Base-by-base conservation (phyloP, 2,888 invertebrate species). In the Achlya flavicornis region DNA sequence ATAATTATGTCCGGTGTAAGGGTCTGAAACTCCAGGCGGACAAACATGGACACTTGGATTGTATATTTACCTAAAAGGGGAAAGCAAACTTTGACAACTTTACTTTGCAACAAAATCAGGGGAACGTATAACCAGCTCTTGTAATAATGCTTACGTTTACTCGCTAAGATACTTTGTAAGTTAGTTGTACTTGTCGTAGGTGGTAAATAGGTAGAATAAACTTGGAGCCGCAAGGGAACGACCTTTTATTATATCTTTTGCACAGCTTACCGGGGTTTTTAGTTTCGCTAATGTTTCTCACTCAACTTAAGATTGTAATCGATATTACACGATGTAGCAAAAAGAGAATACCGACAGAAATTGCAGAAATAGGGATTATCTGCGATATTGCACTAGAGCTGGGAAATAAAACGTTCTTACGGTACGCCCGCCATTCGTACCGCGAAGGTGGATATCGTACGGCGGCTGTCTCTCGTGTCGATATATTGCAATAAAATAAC, bases 301-400 rank as follows among this genome's bases (percentile, higher is more conserved):
- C 26, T 60, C 38, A 19, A 26, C 41, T 43, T 12, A 41, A 60
- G 60, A 60, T 63, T 75, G 75, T 78, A 74, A 79, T 78, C 76
- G 75, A 83, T 80, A 66, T 72, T 74, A 58, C 53, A 57, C 59
- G 63, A 53, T 69, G 65, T 68, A 64, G 72, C 75, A 80, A 80
- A 78, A 81, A 74, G 69, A 76, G 71, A 68, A 70, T 73, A 69
- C 73, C 62, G 66, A 79, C 72, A 76, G 76, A 72, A 83, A 80
- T 84, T 81, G 79, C 73, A 84, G 80, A 81, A 84, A 77, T 77
- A 77, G 74, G 83, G 86, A 87, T 89, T 84, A 87, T 87, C 81
- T 78, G 70, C 67, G 77, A 78, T 83, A 84, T 85, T 84, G 81
- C 81, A 78, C 69, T 73, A 73, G 72, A 76, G 74, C 76, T 67